Base-by-base conservation (phyloP, 2,113 vertebrate genomes). In the Seriola dumerili region DNA sequence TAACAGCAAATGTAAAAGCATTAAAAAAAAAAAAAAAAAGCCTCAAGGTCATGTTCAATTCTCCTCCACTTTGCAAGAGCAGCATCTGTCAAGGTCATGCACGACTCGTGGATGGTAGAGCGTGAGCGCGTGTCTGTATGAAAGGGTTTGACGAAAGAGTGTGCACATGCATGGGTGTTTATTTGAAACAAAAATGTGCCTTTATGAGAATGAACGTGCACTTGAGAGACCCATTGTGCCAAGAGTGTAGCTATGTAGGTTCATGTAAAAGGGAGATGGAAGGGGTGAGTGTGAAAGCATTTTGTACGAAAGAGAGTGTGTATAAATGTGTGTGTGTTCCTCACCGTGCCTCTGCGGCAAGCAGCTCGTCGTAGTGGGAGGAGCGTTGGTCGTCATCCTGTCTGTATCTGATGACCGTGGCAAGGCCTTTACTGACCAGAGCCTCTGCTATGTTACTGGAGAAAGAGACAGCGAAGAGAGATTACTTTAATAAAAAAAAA, bases 341-440 rank as follows among this genome's bases (percentile, higher is more conserved):
- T 96, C 90, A 99, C 98, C 98, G 95, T 19, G 97, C 97, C 85
- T 99, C 98, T 0, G 98, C 97, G 0, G 98, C 97, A 66, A 99
- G 95, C 67, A 99, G 96, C 83, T 99, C 98, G 0, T 99, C 98
- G 1, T 99, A 99, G 93, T 98, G 97, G 3, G 98, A 98, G 69
- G 98, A 99, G 23, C 98, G 93, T 87, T 99, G 98, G 91, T 99
- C 97, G 2, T 99, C 98, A 34, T 99, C 98, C 80, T 99, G 98
- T 76, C 98, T 95, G 92, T 99, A 99, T 67, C 97, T 94, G 94
- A 99, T 97, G 91, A 97, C 96, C 0, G 97, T 98, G 85, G 97
- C 98, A 36, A 99, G 94, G 21, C 98, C 98, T 93, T 99, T 99
- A 93, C 98, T 99, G 89, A 99, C 96, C 59, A 99, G 94, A 9